Evolutionary conservation across 2,888 invertebrate species (phyloP), one percentile per base, ranked within the genome.

Genomic region (Meloe dianella): DNA sequence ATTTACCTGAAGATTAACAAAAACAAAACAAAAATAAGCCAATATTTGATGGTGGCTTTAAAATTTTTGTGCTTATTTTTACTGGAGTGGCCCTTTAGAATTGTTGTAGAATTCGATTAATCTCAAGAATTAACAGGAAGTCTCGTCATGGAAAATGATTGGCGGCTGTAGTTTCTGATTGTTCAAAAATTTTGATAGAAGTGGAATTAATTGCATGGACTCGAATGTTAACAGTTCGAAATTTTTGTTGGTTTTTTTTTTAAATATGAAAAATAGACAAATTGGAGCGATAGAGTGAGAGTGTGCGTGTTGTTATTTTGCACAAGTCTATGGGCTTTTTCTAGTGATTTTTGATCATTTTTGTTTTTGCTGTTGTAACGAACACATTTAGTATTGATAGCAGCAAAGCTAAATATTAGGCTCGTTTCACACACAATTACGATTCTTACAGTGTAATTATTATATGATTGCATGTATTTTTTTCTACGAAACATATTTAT

Each of bases 341-440:
- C 65, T 77, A 78, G 79, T 75, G 76, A 74, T 75, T 75, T 76
- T 51, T 74, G 73, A 73, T 69, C 73, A 65, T 73, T 69, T 72
- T 56, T 71, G 58, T 63, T 60, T 65, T 57, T 38, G 57, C 20
- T 58, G 51, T 61, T 61, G 47, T 67, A 60, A 63, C 67, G 63
- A 65, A 59, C 47, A 64, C 68, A 65, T 64, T 71, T 77, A 77
- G 77, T 75, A 79, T 79, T 80, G 78, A 80, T 80, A 79, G 80
- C 80, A 80, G 80, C 80, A 80, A 79, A 80, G 80, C 79, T 80
- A n/a, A n/a, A 76, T 24, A 72, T 75, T 77, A 78, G 78, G 80
- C 79, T 80, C 79, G 65, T 74, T 73, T 70, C 74, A 74, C 71
- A 65, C 66, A 64, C 63, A 63, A 68, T 68, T 72, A 73, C 67